Evolutionary conservation across 2,113 vertebrate species (phyloP).

Genomic region (Sporophila hypoxantha): DNA sequence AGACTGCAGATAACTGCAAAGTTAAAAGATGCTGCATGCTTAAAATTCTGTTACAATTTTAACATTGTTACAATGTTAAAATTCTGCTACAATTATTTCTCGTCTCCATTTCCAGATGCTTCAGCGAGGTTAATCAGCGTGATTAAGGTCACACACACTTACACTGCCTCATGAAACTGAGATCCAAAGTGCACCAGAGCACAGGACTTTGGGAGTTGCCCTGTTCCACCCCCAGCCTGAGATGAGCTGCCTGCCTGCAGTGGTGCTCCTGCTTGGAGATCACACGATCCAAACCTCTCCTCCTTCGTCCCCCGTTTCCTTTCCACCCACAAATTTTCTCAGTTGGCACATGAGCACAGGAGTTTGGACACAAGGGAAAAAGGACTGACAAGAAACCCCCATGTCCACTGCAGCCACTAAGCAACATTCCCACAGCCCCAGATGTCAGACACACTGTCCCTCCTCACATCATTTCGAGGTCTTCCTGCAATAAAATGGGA

Average conservation of each 20-base stretch:
- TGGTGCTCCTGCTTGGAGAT: neutral
- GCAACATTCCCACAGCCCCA: neutral
- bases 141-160: neutral
- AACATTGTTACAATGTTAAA: too few relatives aligned
- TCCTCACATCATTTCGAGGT: neutral
- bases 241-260: neutral
- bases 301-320: neutral
- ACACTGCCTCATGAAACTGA: neutral
- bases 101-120: neutral
- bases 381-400: neutral
- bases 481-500: conserved; percentile 38
- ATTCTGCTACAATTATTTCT: neutral
- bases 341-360: neutral
- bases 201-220: neutral
- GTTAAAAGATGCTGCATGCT: neutral
- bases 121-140: neutral
- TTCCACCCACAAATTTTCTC: neutral
- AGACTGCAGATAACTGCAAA: neutral
- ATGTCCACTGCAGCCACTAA: neutral
- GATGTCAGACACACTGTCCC: neutral
- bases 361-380: neutral
- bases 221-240: rapidly evolving
- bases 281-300: neutral
- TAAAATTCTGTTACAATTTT: neutral
- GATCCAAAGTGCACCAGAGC: neutral